Evolutionary conservation across 2,113 vertebrate species (phyloP).

Genomic region (Barbus barbus): DNA sequence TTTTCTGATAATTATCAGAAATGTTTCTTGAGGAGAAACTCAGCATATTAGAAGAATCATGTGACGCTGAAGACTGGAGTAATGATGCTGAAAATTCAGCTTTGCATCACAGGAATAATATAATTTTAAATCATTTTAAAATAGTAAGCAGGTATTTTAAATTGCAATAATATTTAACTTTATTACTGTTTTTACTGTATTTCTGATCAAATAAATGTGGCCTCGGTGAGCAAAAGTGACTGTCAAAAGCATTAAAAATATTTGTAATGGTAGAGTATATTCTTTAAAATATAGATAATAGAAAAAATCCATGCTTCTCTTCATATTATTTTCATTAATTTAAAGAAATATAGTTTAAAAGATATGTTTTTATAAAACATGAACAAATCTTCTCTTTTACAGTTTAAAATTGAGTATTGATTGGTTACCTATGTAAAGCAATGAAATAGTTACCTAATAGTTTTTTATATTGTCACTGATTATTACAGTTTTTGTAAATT

Average conservation of each 20-base stretch:
- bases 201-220: background rate
- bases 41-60: background rate
- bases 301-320: too few relatives aligned
- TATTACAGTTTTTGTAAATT: background rate
- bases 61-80: background rate
- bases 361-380: background rate
- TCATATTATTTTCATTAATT: background rate
- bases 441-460: background rate
- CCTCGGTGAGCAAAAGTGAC: background rate
- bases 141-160: background rate
- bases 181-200: too few relatives aligned
- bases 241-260: background rate
- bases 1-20: too few relatives aligned
- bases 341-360: background rate
- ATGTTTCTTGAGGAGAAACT: too few relatives aligned
- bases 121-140: background rate
- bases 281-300: background rate
- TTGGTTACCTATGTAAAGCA: too few relatives aligned
- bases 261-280: background rate
- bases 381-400: background rate
- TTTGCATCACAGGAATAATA: too few relatives aligned
- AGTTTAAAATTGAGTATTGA: background rate
- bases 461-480: background rate
- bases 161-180: background rate
- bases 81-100: too few relatives aligned